phyloP scores from a whole-genome alignment of 2,797 vertebrate genomes.

The Geotrypetes seraphini region DNA sequence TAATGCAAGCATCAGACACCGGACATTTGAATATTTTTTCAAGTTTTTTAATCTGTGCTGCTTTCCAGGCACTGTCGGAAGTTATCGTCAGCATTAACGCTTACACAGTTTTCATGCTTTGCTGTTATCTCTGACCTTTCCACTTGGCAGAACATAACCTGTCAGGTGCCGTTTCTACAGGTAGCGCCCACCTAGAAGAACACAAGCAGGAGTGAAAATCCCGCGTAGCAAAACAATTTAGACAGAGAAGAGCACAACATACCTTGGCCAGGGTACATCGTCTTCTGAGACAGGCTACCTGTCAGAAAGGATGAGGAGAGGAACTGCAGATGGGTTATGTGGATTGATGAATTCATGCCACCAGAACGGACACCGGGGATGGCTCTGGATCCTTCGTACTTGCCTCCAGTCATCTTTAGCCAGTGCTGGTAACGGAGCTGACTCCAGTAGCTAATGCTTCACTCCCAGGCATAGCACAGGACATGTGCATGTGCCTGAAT shows the following conservation, averaged over 20 bases:
- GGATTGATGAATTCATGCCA: conserved; percentile 25
- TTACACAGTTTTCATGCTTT: too few species aligned
- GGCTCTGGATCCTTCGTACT: conserved; percentile 32
- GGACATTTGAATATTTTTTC: too few species aligned
- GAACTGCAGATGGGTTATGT: conserved; percentile 21
- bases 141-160: too few species aligned
- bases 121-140: too few species aligned
- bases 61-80: too few species aligned
- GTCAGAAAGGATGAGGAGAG: conserved; percentile 15
- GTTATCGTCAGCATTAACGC: too few species aligned
- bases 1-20: too few species aligned
- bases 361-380: conserved; percentile 28
- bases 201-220: too few species aligned
- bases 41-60: too few species aligned
- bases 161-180: too few species aligned
- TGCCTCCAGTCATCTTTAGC: conserved; percentile 27
- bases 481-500: conserved; percentile 28
- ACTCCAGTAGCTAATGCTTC: conserved; percentile 44
- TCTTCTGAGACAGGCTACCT: conserved; percentile 7
- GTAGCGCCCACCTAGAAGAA: too few species aligned
- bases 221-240: conserved; percentile 3
- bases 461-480: conserved; percentile 33
- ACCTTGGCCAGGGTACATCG: conserved; percentile 29
- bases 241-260: conserved; percentile 24
- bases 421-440: conserved; percentile 21